phyloP scores from a whole-genome alignment of 37 sponge, comb jelly and placozoan genomes.

The Petrosia ficiformis region DNA sequence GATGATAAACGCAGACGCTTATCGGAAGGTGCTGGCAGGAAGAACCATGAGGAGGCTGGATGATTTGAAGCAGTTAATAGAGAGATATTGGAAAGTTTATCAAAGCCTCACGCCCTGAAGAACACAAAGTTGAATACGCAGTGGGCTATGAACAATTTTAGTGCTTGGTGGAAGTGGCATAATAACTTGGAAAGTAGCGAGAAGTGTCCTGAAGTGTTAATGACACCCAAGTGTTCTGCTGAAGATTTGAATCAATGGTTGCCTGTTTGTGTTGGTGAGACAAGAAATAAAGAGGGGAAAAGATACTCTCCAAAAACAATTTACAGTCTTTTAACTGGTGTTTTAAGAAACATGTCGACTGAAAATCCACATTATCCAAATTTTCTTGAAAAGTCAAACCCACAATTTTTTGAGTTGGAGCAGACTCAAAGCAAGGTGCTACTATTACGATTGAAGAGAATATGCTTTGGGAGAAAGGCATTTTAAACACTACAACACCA shows the following conservation, averaged over 20 bases:
- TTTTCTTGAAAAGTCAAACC: background rate
- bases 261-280: background rate
- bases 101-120: background rate
- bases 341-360: background rate
- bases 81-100: too few species aligned
- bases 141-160: conserved; percentile 7
- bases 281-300: background rate
- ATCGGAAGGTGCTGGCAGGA: too few species aligned
- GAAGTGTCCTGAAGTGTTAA: too few species aligned
- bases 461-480: background rate
- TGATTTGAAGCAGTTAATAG: too few species aligned
- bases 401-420: background rate
- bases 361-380: background rate
- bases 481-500: background rate
- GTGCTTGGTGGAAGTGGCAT: background rate
- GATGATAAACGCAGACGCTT: too few species aligned
- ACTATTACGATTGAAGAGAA: too few species aligned
- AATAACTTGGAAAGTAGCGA: background rate
- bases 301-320: background rate
- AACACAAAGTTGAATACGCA: background rate
- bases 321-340: conserved; percentile 9
- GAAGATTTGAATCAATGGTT: background rate
- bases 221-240: background rate
- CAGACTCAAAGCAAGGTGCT: background rate
- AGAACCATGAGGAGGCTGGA: too few species aligned